A percentile compares a stretch with the other conserved stretches of the same genome.
These are phyloP conservation scores for Drosophila teissieri DNA, from an alignment of 1,140 invertebrate species.

Conservation along the genomic window DNA sequence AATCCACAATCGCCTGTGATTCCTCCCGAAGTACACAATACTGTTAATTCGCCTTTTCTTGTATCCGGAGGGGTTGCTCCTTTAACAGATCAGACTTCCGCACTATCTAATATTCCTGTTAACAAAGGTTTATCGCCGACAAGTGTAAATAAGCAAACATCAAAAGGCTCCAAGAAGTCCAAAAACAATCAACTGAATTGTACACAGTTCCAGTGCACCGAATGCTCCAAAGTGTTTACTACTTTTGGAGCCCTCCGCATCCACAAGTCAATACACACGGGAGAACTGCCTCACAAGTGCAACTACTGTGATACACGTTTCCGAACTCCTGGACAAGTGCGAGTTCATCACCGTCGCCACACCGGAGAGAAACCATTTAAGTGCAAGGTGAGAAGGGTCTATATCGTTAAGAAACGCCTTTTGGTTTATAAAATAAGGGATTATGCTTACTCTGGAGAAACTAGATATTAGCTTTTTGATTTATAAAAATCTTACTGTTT, in stretches of 20 bases:
- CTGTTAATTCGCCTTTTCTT: neutral
- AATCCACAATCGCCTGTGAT: neutral
- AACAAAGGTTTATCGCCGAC: neutral
- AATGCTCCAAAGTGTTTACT: slow-evolving; percentile 69
- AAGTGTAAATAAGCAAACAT: neutral
- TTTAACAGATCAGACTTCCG: neutral
- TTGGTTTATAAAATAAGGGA: no score
- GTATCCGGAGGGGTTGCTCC: neutral
- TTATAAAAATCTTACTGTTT: neutral
- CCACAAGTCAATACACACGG: slow-evolving; percentile 76
- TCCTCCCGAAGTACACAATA: neutral
- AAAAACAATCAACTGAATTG: neutral
- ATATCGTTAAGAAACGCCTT: no score
- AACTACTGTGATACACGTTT: slow-evolving; percentile 78
- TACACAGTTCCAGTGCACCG: slow-evolving; percentile 28
- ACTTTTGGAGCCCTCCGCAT: slow-evolving; percentile 65
- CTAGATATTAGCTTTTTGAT: no score
- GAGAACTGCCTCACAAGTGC: slow-evolving; percentile 74
- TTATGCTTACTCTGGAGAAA: no score
- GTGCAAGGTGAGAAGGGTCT: slow-evolving; percentile 87
- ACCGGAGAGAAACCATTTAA: slow-evolving; percentile 94
- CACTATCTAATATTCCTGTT: neutral
- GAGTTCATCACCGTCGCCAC: slow-evolving; percentile 93
- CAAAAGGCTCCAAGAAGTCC: neutral
- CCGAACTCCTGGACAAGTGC: slow-evolving; percentile 76